A percentile compares a stretch with the other conserved stretches of the same genome.
phyloP scores from a whole-genome alignment of 2,797 vertebrate species.

The Platalea minor region DNA sequence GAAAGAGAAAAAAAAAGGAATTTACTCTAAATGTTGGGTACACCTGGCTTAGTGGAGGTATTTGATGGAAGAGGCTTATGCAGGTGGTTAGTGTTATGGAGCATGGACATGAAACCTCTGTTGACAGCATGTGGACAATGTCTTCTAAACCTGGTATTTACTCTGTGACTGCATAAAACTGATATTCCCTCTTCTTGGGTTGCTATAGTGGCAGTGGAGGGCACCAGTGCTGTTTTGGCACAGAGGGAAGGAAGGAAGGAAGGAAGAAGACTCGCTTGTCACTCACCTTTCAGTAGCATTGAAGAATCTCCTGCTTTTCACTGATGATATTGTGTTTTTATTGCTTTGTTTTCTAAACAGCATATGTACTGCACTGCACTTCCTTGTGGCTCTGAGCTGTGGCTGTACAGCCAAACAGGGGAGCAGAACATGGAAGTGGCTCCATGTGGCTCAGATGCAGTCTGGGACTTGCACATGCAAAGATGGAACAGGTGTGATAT shows the following conservation, averaged over 20 bases:
- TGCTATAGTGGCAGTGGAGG: neutral
- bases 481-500: neutral
- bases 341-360: neutral
- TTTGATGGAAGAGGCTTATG: neutral
- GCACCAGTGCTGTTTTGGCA: neutral
- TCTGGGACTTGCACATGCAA: neutral
- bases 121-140: neutral
- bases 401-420: neutral
- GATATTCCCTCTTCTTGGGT: neutral
- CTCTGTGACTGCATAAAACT: neutral
- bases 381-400: neutral
- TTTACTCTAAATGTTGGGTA: neutral
- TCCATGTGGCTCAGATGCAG: neutral
- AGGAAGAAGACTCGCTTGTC: neutral
- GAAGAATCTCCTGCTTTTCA: neutral
- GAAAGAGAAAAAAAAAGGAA: fast-evolving
- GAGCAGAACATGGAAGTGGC: neutral
- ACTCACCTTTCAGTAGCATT: neutral
- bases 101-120: neutral
- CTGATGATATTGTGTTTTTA: neutral
- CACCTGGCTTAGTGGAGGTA: neutral
- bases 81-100: neutral
- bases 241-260: neutral
- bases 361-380: neutral
- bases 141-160: neutral